phyloP scores from a whole-genome alignment of 2,113 vertebrate species.

The Hippopotamus amphibius region DNA sequence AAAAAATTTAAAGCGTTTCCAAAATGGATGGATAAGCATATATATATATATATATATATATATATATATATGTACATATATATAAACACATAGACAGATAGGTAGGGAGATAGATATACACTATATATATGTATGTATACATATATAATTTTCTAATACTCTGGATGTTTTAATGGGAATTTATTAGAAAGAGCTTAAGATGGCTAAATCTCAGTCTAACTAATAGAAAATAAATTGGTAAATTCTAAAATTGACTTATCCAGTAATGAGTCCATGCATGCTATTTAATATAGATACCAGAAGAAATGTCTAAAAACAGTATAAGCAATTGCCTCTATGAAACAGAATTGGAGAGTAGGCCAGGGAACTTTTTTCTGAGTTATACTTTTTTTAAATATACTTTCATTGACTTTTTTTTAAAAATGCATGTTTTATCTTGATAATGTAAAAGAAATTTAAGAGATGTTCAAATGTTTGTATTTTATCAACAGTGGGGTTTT shows the following conservation, averaged over 20 bases:
- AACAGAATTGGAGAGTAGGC: background rate
- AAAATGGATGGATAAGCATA: background rate
- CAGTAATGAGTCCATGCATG: background rate
- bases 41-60: background rate
- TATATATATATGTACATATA: background rate
- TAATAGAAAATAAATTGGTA: background rate
- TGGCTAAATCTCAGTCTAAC: background rate
- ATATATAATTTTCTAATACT: background rate
- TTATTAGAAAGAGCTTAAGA: background rate
- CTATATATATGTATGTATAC: background rate
- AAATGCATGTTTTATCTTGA: background rate
- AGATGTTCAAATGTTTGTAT: background rate
- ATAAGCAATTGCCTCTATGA: background rate
- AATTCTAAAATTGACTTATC: background rate
- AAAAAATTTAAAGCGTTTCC: background rate
- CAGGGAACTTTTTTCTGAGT: background rate
- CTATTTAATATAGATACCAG: background rate
- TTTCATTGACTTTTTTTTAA: background rate
- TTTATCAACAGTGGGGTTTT: background rate
- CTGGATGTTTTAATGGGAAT: background rate
- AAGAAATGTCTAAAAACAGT: background rate
- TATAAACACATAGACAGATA: too few relatives aligned
- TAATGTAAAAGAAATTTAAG: background rate
- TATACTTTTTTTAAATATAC: background rate
- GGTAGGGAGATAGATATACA: too few relatives aligned